Evolutionary conservation across 2,888 invertebrate genomes (phyloP), one percentile per base, ranked within the genome.

Genomic region (Acrobasis suavella): DNA sequence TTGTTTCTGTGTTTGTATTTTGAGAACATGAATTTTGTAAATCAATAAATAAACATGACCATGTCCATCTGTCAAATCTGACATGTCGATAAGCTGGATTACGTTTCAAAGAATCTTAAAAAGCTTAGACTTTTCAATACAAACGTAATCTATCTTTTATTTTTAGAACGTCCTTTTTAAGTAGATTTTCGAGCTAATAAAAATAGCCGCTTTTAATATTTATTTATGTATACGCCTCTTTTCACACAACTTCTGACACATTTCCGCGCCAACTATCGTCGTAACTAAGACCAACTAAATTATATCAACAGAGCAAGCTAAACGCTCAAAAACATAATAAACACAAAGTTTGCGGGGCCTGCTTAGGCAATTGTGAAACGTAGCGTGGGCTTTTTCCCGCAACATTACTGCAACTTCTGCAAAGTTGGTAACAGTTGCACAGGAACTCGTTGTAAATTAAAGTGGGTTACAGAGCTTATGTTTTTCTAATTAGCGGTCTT

Each of bases 361-460:
- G 91, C 91, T 91, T 91, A 90, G 88, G 87, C 90, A 90, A 91
- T 91, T 90, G 91, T 91, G 90, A 87, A 91, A 88, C 88, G 85
- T 87, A 87, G 81, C 90, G 86, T 87, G 84, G 83, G 89, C 87
- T 90, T 91, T 91, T 89, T 89, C 86, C 90, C 87, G 77, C 88
- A 87, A 83, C 88, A 86, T 89, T 89, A 91, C 89, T 78, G 83
- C 83, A 86, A 88, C 89, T 87, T 78, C 78, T 78, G 81, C 69
- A 85, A 87, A 89, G 90, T 90, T 90, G 83, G 73, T 82, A 87
- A 85, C 85, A 80, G 85, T 79, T 78, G 80, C 70, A 74, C 77
- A 76, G 83, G 85, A 85, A 84, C 81, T 80, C 14, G 46, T 3
- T 14, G 46, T n/a, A 46, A 46, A 14, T 46, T 14, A 46, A 14